phyloP scores from a whole-genome alignment of 2,888 invertebrate species.

The Stenolophus ochropezus region DNA sequence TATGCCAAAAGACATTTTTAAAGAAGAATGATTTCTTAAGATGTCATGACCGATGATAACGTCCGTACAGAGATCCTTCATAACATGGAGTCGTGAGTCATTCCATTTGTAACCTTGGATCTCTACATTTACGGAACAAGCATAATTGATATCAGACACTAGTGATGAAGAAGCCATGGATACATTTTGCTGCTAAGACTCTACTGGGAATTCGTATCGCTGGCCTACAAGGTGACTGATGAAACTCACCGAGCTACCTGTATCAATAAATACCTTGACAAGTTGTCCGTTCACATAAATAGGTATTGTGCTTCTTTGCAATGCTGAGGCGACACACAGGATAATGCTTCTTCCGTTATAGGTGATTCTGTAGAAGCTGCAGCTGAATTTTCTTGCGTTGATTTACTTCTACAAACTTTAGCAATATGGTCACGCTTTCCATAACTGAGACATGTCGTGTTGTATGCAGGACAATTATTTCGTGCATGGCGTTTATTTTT shows the following conservation, averaged over 20 bases:
- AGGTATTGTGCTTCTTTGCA: background rate
- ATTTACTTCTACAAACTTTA: background rate
- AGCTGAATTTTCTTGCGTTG: background rate
- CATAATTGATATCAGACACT: background rate
- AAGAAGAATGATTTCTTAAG: background rate
- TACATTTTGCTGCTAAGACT: background rate
- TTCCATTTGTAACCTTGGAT: background rate
- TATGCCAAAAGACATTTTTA: background rate
- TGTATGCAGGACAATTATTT: background rate
- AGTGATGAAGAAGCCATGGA: background rate
- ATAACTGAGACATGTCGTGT: background rate
- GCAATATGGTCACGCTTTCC: background rate
- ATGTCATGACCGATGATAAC: background rate
- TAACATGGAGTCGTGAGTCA: background rate
- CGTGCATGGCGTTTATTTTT: too few species aligned
- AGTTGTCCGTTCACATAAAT: background rate
- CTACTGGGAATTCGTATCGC: background rate
- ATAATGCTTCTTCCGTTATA: background rate
- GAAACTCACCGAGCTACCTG: background rate
- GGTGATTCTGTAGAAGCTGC: background rate
- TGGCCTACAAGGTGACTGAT: background rate
- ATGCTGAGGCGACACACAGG: background rate
- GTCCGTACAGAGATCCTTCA: background rate
- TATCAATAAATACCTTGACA: background rate
- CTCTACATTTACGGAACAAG: background rate